These are phyloP conservation scores for Isotomurus palustris DNA, from an alignment of 2,888 invertebrate genomes.

Conservation along the genomic window DNA sequence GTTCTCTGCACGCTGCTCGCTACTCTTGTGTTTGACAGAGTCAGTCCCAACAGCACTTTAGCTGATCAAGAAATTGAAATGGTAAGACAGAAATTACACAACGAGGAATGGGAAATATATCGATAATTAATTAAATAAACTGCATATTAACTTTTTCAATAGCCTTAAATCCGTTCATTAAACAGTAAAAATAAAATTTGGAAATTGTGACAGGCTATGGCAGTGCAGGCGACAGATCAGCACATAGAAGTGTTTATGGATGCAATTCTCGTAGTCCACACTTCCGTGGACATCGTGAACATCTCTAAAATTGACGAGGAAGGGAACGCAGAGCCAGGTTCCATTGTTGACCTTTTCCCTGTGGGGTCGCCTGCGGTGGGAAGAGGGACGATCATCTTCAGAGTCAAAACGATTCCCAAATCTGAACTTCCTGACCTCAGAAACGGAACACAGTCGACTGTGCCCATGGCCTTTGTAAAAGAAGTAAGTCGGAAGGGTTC, in stretches of 20 bases:
- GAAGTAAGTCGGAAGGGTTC: slow-evolving; percentile 6
- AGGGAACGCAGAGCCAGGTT: slow-evolving; percentile 26
- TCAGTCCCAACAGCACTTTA: slow-evolving; percentile 24
- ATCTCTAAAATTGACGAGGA: slow-evolving; percentile 25
- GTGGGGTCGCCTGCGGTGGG: slow-evolving; percentile 28
- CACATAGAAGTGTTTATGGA: slow-evolving; percentile 34
- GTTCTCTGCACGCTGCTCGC: slow-evolving; percentile 31
- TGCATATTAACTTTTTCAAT: background rate
- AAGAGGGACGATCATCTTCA: slow-evolving; percentile 22
- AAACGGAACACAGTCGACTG: slow-evolving; percentile 23
- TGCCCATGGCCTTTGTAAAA: slow-evolving; percentile 32
- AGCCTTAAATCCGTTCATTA: background rate
- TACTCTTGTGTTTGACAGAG: slow-evolving; percentile 28
- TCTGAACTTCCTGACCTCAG: slow-evolving; percentile 27
- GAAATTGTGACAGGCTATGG: slow-evolving; percentile 33
- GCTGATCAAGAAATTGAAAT: slow-evolving; percentile 30
- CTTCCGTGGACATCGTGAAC: slow-evolving; percentile 26
- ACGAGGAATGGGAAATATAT: background rate
- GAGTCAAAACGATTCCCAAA: slow-evolving; percentile 14
- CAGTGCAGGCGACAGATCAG: slow-evolving; percentile 28
- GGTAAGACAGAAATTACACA: slow-evolving; percentile 12
- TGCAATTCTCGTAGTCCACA: slow-evolving; percentile 23
- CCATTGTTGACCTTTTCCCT: slow-evolving; percentile 34
- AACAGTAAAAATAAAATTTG: no score
- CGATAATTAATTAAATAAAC: background rate